phyloP scores from a whole-genome alignment of 2,797 vertebrate species.

The Bufotes viridis region DNA sequence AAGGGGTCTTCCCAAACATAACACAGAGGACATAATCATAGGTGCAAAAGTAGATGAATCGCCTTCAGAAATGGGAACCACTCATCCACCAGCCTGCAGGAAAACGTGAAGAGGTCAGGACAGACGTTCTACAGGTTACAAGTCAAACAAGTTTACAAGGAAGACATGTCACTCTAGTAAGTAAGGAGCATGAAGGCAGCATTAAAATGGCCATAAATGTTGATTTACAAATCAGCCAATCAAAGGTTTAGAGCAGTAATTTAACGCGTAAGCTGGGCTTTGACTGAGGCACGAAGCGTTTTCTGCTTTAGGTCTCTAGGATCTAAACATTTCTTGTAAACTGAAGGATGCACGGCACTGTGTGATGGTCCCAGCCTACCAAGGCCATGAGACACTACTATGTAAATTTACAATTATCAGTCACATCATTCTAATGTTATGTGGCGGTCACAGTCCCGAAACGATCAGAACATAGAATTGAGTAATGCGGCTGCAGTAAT shows the following conservation, averaged over 20 bases:
- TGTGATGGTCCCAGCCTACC: background rate
- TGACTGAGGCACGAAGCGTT: too few species aligned
- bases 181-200: background rate
- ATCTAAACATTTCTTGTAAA: background rate
- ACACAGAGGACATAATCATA: too few species aligned
- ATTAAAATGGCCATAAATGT: background rate
- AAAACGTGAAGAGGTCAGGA: background rate
- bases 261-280: too few species aligned
- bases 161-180: background rate
- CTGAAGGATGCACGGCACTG: background rate
- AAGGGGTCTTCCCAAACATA: background rate
- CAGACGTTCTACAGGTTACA: background rate
- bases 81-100: slow-evolving; percentile 1
- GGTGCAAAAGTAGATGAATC: background rate
- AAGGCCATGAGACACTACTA: background rate
- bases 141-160: background rate
- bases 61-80: background rate
- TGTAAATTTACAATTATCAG: background rate
- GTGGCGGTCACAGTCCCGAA: background rate
- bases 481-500: background rate
- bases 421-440: background rate
- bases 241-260: too few species aligned
- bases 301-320: background rate
- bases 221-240: background rate
- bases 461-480: background rate